Evolutionary conservation across 2,888 invertebrate species (phyloP).

Genomic region (Meta bourneti): DNA sequence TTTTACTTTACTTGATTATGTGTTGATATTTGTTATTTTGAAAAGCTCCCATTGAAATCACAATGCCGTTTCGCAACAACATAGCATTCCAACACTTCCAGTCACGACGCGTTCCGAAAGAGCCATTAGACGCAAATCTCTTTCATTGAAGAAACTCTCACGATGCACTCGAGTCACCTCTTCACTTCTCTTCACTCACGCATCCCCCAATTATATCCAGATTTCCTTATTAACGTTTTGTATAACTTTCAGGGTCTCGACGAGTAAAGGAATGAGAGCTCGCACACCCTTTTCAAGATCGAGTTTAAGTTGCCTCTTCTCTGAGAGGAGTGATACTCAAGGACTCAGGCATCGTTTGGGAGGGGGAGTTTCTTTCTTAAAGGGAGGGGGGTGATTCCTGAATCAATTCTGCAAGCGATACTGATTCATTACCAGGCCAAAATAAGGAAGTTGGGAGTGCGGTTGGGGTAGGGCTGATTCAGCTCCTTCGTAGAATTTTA

Average conservation of each 20-base stretch:
- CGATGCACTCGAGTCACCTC: conserved; percentile 10
- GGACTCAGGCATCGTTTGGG: neutral
- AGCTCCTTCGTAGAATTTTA: conserved; percentile 73
- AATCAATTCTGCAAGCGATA: conserved; percentile 68
- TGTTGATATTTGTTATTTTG: neutral
- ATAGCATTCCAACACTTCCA: neutral
- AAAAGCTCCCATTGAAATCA: neutral
- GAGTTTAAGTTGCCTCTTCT: conserved; percentile 21
- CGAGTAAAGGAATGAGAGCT: neutral
- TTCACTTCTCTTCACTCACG: conserved; percentile 5
- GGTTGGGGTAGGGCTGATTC: conserved; percentile 52
- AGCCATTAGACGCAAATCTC: neutral
- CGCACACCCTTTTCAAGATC: neutral
- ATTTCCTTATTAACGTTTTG: conserved; percentile 53
- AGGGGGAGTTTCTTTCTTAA: neutral
- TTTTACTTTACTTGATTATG: neutral
- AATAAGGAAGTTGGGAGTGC: conserved; percentile 42
- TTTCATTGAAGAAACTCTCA: neutral
- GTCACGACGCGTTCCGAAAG: neutral
- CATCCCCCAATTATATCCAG: conserved; percentile 13
- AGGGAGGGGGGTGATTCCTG: conserved; percentile 12
- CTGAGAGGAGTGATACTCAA: neutral
- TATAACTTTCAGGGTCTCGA: conserved; percentile 18
- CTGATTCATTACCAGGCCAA: conserved; percentile 58
- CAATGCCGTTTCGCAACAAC: neutral